Evolutionary conservation across 2,888 invertebrate species (phyloP).

Genomic region (Nephrotoma guestfalica): DNA sequence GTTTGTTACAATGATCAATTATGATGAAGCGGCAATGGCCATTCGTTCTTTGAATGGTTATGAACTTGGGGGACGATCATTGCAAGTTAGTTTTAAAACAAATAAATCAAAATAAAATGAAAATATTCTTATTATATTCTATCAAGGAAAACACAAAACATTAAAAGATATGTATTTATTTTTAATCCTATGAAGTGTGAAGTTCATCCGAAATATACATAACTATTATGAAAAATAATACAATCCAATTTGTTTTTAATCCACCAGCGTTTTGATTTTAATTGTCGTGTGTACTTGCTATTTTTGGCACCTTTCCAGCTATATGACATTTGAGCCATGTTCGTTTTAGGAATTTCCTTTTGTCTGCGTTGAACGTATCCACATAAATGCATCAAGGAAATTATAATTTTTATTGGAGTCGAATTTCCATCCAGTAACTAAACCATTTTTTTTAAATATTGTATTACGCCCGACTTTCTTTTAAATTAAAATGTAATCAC

Average conservation of each 20-base stretch:
- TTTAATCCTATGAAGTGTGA: neutral
- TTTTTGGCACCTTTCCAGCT: neutral
- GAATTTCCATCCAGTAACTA: neutral
- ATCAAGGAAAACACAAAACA: neutral
- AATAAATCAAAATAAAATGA: slow-evolving; percentile 51
- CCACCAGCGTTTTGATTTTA: neutral
- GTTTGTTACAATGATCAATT: slow-evolving; percentile 97
- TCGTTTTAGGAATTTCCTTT: neutral
- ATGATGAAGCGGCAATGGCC: slow-evolving; percentile 91
- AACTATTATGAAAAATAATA: neutral
- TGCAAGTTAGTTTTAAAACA: slow-evolving; percentile 96
- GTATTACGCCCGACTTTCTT: no score
- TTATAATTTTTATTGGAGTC: no score
- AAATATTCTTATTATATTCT: neutral
- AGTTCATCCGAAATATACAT: neutral
- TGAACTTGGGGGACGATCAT: slow-evolving; percentile 84
- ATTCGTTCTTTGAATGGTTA: slow-evolving; percentile 94
- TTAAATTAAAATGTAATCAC: no score
- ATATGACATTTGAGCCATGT: neutral
- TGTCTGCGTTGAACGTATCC: neutral
- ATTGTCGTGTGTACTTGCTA: neutral
- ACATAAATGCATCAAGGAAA: no score
- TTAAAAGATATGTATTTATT: neutral
- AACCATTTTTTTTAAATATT: no score
- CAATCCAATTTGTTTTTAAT: neutral